Evolutionary conservation across 2,888 invertebrate genomes (phyloP), one percentile per base, ranked within the genome.

Genomic region (Cyclophora albipunctata): DNA sequence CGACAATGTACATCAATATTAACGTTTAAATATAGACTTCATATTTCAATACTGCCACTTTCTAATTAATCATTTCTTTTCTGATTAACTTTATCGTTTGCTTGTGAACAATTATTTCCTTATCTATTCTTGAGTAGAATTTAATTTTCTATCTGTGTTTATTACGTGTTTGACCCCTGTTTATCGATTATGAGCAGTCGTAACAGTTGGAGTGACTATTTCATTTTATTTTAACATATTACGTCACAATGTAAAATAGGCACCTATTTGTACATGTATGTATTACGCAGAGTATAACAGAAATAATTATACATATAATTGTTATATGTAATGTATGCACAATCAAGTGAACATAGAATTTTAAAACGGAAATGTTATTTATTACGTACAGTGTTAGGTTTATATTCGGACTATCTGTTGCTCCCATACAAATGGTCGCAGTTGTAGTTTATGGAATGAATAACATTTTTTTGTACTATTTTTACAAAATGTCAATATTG

Each of bases 301-400:
- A 43, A 20, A 43, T 20, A 43, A 43, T 33, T 5, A n/a, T 45
- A 34, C 5, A 45, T 34, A 45, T 45, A 35, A 45, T 20, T n/a
- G 7, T 42, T 7, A 37, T n/a, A 35, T 45, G 34, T 45, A 37
- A 40, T 34, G 34, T 34, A 34, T 45, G 47, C 48, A 44, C 40
- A 44, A 37, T 41, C 46, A 49, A 50, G 49, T 45, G 35, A 55
- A 50, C 34, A 42, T 45, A 20, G 40, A 7, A 45, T n/a, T 35
- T 35, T 35, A 3, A 53, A 49, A 49, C 46, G 47, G 54, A 50
- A 50, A 51, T 50, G 45, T 50, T 57, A 54, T 54, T 54, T 54
- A 52, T 52, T 52, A 47, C 48, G 42, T 49, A 47, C 20, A 5
- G 47, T 7, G 40, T 41, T 52, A 50, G 51, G n/a, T 53, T 42